These are phyloP conservation scores for Ptychochromis oligacanthus DNA, from an alignment of 2,113 vertebrate genomes.

Conservation along the genomic window DNA sequence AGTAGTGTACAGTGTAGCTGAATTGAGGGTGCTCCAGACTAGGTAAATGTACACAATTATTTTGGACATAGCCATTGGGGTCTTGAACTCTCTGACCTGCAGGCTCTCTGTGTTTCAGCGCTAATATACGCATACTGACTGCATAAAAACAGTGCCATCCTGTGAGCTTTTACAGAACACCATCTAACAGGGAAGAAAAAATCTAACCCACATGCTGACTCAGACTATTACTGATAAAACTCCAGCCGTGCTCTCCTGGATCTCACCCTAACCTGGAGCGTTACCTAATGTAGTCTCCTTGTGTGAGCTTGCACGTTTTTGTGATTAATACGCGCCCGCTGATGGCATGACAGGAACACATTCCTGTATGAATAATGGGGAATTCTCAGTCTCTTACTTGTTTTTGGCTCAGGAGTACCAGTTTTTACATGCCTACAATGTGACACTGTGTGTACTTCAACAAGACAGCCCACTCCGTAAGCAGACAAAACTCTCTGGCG, in stretches of 20 bases:
- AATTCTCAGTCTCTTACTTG: slow-evolving; percentile 10
- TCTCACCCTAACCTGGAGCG: slow-evolving; percentile 46
- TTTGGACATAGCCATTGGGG: neutral
- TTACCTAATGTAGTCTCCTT: slow-evolving; percentile 28
- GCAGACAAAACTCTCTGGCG: slow-evolving; percentile 34
- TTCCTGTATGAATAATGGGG: slow-evolving; percentile 43
- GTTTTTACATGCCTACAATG: slow-evolving; percentile 48
- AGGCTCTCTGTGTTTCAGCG: neutral
- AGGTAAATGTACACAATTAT: neutral
- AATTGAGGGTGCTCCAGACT: neutral
- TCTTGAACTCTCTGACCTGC: neutral
- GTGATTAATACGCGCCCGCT: slow-evolving; percentile 57
- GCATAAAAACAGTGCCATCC: neutral
- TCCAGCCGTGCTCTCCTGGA: neutral
- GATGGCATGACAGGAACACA: slow-evolving; percentile 35
- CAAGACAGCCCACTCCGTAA: slow-evolving; percentile 32
- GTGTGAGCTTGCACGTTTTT: slow-evolving; percentile 20
- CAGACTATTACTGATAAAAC: slow-evolving; percentile 1
- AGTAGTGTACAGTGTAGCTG: neutral
- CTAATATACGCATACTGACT: neutral
- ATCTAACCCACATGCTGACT: slow-evolving; percentile 24
- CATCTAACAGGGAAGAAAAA: neutral
- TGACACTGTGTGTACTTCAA: slow-evolving; percentile 20
- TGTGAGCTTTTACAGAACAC: neutral
- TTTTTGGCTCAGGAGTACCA: slow-evolving; percentile 39